Evolutionary conservation across 1,140 invertebrate genomes (phyloP).

Genomic region (Chrysomallon squamiferum): DNA sequence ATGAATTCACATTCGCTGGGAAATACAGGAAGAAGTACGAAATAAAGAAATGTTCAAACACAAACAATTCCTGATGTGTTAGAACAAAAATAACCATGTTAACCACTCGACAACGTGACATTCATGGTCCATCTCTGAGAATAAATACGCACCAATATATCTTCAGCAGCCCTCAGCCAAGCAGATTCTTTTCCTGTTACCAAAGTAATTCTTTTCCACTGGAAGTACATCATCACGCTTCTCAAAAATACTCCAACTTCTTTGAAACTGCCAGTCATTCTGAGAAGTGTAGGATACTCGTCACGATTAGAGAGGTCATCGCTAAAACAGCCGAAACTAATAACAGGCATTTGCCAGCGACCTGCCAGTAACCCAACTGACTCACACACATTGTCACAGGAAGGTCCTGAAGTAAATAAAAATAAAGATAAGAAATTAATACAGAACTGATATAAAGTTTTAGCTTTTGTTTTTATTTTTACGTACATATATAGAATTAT

Average conservation of each 20-base stretch:
- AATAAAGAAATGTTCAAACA: too few species aligned
- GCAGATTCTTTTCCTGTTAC: slow-evolving; percentile 26
- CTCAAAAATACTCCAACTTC: slow-evolving; percentile 27
- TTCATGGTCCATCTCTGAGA: too few species aligned
- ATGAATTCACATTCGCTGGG: too few species aligned
- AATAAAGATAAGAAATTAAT: too few species aligned
- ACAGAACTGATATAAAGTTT: too few species aligned
- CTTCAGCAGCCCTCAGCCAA: slow-evolving; percentile 33
- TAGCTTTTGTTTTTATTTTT: too few species aligned
- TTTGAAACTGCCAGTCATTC: slow-evolving; percentile 23
- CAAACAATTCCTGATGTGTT: too few species aligned
- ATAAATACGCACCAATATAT: slow-evolving; percentile 24
- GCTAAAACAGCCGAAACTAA: slow-evolving; percentile 59
- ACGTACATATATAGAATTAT: too few species aligned
- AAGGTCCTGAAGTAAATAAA: too few species aligned
- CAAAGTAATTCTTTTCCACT: slow-evolving; percentile 30
- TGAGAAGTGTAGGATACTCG: slow-evolving; percentile 15
- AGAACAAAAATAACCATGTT: too few species aligned
- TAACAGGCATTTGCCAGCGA: slow-evolving; percentile 33
- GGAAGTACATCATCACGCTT: slow-evolving; percentile 23
- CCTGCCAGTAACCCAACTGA: slow-evolving; percentile 32
- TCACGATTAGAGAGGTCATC: slow-evolving; percentile 11
- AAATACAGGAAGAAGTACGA: too few species aligned
- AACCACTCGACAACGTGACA: too few species aligned
- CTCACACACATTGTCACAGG: slow-evolving; percentile 35